Conservation (phyloP, 2,888 invertebrate species). For the Labia minor region DNA sequence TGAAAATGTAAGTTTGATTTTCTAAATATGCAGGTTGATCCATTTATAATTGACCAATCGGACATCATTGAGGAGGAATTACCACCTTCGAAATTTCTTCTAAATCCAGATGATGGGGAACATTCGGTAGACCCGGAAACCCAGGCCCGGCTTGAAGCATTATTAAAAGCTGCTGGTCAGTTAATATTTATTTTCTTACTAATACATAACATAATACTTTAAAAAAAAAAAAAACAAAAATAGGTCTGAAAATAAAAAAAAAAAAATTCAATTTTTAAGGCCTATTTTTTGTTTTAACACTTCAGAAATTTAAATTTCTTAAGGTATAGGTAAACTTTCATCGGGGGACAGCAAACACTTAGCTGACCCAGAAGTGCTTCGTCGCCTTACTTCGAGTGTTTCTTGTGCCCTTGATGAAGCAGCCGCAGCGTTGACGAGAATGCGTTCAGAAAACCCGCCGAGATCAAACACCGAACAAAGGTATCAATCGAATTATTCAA, state of each 20-base stretch:
- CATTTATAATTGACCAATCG: constrained; percentile 55
- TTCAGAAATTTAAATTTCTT: constrained; percentile 22
- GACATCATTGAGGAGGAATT: constrained; percentile 53
- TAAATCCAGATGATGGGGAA: constrained; percentile 50
- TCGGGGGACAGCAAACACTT: constrained; percentile 71
- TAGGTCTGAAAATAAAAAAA: not conserved
- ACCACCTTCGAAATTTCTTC: constrained; percentile 52
- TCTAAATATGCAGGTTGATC: constrained; percentile 39
- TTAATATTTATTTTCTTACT: constrained; percentile 17
- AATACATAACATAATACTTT: not conserved
- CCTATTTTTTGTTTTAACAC: constrained; percentile 19
- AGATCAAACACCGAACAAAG: constrained; percentile 45
- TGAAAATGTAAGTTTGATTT: not conserved
- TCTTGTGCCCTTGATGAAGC: constrained; percentile 95
- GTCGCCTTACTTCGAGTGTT: constrained; percentile 76
- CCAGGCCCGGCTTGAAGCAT: constrained; percentile 80
- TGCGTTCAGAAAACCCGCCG: constrained; percentile 78
- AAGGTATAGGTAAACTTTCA: constrained; percentile 72
- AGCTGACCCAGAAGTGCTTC: constrained; percentile 78
- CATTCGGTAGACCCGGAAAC: constrained; percentile 71
- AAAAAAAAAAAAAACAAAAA: not conserved
- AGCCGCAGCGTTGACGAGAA: constrained; percentile 88
- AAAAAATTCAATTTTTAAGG: constrained; percentile 5
- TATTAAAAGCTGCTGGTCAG: constrained; percentile 82
- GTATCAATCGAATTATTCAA: constrained; percentile 28